A percentile compares a stretch with the other conserved stretches of the same genome.
Evolutionary conservation across 2,797 vertebrate species (phyloP).

Genomic region (Falco novaeseelandiae): DNA sequence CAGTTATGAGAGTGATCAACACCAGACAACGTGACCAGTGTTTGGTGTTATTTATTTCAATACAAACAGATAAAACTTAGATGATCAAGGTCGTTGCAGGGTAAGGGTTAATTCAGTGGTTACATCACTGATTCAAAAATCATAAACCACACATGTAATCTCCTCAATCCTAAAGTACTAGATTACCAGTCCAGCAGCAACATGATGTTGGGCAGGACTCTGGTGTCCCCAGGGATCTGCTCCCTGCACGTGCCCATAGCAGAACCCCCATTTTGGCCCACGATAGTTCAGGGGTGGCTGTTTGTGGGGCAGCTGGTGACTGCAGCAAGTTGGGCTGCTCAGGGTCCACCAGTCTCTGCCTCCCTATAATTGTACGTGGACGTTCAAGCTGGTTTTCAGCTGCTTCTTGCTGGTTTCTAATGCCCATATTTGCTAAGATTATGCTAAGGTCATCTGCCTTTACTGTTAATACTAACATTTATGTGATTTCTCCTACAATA

Average conservation of each 20-base stretch:
- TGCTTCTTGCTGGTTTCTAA: not conserved
- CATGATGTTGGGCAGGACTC: not conserved
- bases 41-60: not conserved
- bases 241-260: accelerated
- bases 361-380: accelerated
- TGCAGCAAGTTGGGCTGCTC: not conserved
- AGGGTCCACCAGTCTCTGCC: not conserved
- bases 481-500: not conserved
- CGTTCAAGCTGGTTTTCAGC: not conserved
- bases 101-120: not conserved
- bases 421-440: not conserved
- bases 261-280: not conserved
- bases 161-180: not conserved
- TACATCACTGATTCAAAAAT: not conserved
- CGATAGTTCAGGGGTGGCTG: not conserved
- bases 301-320: not conserved
- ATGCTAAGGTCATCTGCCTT: not conserved
- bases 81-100: not conserved
- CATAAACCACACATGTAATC: not conserved
- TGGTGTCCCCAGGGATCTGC: not conserved
- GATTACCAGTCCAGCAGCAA: not conserved
- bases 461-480: not conserved
- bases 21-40: accelerated
- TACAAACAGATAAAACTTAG: not conserved
- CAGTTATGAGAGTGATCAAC: not conserved